Evolutionary conservation across 2,113 vertebrate genomes (phyloP).

Genomic region (Conger conger): DNA sequence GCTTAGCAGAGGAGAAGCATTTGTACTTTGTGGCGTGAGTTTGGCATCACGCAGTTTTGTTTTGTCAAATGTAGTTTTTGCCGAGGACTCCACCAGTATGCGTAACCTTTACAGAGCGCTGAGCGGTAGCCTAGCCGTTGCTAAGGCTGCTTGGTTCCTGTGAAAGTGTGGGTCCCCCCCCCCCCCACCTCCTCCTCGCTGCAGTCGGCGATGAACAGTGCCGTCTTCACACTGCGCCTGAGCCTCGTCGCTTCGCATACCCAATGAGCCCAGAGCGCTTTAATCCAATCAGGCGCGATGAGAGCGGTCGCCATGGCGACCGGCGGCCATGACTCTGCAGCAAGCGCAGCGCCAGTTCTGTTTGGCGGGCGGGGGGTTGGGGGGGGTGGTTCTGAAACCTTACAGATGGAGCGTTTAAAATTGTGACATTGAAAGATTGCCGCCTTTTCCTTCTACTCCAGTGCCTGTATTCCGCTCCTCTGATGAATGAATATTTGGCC

Average conservation of each 20-base stretch:
- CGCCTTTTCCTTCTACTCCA: background rate
- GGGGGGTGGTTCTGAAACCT: too few relatives aligned
- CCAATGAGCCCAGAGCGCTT: conserved; percentile 46
- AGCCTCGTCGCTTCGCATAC: conserved; percentile 60
- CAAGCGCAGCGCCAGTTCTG: conserved; percentile 33
- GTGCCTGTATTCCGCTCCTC: too few relatives aligned
- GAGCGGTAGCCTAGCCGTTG: background rate
- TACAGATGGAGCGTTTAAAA: background rate
- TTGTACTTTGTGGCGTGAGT: background rate
- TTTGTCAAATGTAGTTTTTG: background rate
- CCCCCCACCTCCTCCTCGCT: conserved; percentile 19
- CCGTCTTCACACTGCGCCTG: conserved; percentile 32
- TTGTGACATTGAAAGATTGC: background rate
- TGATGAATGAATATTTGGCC: too few relatives aligned
- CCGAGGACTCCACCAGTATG: background rate
- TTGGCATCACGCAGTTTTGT: too few relatives aligned
- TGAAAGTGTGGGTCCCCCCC: background rate
- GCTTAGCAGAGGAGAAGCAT: background rate
- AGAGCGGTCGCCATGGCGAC: conserved; percentile 61
- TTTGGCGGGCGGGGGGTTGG: too few relatives aligned
- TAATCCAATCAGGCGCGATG: conserved; percentile 53
- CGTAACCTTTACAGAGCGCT: background rate
- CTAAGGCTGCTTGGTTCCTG: background rate
- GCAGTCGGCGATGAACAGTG: conserved; percentile 9
- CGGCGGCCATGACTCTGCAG: conserved; percentile 51